Base-by-base conservation (phyloP, 2,797 vertebrate genomes). In the Sebastes itinus region DNA sequence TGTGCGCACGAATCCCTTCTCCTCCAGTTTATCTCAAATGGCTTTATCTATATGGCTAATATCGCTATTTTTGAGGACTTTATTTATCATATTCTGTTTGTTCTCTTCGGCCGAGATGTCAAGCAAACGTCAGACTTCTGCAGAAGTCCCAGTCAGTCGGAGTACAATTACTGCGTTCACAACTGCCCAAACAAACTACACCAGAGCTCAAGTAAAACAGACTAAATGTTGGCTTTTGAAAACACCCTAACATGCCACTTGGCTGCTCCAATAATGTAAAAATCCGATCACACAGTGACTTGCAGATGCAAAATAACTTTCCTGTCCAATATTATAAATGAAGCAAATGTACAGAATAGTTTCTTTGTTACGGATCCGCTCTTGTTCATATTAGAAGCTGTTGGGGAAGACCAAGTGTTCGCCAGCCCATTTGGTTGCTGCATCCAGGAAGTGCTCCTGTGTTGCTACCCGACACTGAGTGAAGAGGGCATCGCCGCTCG, bases 391-490 rank as follows among this genome's bases (percentile, higher is more conserved):
- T 46, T 46, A 99, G 98, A 98, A 14, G 56, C 77, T 38, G 80
- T 72, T 3, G 95, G 95, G 66, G 98, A 98, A 28, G 97, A 97
- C 84, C 89, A 63, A 20, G 84, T 75, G 25, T 91, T 81, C 59
- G 80, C 87, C 22, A 92, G 86, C 25, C 89, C 95, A 0, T 97
- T 97, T 11, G 96, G 96, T 60, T 96, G 95, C 94, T 97, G 96
- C 85, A 91, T 97, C 79, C 95, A 95, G 73, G 97, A 98, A 38
- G 95, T 98, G 46, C 94, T 99, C 32, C 96, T 98, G 84, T 93
- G 91, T 82, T 97, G 95, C 89, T 96, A 97, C 89, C 94, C 96
- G 0, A 75, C 88, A 8, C 94, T 99, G 59, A 97, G 92, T 0
- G 97, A 98, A 75, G 97, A 99, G 73, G 91, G 92, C 84, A 96